phyloP scores from a whole-genome alignment of 2,888 invertebrate species.

The Synergus japonicus region DNA sequence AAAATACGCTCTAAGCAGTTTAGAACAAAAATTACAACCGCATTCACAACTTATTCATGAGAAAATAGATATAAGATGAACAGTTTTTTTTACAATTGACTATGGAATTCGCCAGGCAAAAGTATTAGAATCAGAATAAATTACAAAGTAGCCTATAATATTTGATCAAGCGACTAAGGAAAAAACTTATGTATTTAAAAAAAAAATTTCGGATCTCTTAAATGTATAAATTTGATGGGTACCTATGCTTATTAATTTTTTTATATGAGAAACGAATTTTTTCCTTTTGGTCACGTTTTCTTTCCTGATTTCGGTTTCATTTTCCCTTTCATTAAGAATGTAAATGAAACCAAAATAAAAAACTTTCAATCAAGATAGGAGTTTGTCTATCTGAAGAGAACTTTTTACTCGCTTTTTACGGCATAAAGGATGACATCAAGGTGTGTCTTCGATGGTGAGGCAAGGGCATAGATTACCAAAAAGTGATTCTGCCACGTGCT shows the following conservation, averaged over 20 bases:
- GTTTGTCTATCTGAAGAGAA: neutral
- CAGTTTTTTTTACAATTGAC: too few relatives aligned
- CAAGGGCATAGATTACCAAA: constrained; percentile 7
- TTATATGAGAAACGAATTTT: neutral
- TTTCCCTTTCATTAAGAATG: neutral
- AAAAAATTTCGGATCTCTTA: neutral
- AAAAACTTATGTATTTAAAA: too few relatives aligned
- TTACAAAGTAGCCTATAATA: too few relatives aligned
- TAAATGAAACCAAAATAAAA: neutral
- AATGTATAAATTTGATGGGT: too few relatives aligned
- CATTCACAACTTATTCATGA: too few relatives aligned
- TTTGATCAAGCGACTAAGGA: too few relatives aligned
- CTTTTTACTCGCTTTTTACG: neutral
- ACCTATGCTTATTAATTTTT: neutral
- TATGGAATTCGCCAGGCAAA: too few relatives aligned
- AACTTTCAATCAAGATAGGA: neutral
- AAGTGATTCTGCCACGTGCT: constrained; percentile 12
- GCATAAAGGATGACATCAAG: neutral
- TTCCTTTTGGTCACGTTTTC: neutral
- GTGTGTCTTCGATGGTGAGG: neutral
- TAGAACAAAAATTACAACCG: too few relatives aligned
- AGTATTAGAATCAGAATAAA: too few relatives aligned
- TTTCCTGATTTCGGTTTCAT: neutral
- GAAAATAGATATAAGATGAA: too few relatives aligned
- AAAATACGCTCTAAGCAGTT: too few relatives aligned